Conservation (phyloP, 2,888 invertebrate species). For the Cephus sareptanus region DNA sequence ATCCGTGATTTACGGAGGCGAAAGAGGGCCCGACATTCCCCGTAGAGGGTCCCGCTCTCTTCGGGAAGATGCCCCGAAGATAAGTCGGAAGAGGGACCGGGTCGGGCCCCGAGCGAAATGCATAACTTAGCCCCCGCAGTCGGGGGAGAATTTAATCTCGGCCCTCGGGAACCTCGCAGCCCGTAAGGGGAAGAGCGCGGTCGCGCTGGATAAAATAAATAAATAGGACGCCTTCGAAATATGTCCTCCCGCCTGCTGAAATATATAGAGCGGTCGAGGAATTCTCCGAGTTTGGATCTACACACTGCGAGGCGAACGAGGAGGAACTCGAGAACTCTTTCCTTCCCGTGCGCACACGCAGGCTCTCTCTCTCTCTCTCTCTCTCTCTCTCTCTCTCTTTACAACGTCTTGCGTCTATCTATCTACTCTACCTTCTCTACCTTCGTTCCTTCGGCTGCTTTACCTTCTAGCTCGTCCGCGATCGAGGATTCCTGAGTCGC, state of each 20-base stretch:
- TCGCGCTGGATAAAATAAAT: slow-evolving; percentile 47
- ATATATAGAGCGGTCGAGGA: slow-evolving; percentile 51
- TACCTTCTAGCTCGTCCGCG: background rate
- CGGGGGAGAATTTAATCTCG: slow-evolving; percentile 54
- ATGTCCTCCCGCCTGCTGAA: slow-evolving; percentile 52
- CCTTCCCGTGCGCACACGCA: background rate
- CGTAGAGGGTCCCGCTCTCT: slow-evolving; percentile 21
- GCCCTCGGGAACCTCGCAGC: slow-evolving; percentile 9
- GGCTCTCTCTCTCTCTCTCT: slow-evolving; percentile 28
- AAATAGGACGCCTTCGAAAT: slow-evolving; percentile 54
- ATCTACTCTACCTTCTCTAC: background rate
- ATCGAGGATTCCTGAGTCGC: slow-evolving; percentile 33
- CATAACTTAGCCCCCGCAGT: slow-evolving; percentile 52
- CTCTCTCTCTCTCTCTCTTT: slow-evolving; percentile 30
- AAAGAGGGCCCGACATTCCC: slow-evolving; percentile 28
- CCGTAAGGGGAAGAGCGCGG: background rate
- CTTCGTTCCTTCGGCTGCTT: slow-evolving; percentile 9
- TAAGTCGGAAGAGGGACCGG: slow-evolving; percentile 46
- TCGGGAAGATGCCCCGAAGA: slow-evolving; percentile 50
- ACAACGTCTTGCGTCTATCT: background rate
- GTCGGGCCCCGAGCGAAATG: slow-evolving; percentile 51
- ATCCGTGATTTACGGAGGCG: slow-evolving; percentile 54
- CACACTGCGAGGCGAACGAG: background rate
- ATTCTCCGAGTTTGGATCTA: slow-evolving; percentile 28
- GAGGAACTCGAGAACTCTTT: background rate